phyloP scores from a whole-genome alignment of 1,140 invertebrate genomes.

The Aphis craccivora region DNA sequence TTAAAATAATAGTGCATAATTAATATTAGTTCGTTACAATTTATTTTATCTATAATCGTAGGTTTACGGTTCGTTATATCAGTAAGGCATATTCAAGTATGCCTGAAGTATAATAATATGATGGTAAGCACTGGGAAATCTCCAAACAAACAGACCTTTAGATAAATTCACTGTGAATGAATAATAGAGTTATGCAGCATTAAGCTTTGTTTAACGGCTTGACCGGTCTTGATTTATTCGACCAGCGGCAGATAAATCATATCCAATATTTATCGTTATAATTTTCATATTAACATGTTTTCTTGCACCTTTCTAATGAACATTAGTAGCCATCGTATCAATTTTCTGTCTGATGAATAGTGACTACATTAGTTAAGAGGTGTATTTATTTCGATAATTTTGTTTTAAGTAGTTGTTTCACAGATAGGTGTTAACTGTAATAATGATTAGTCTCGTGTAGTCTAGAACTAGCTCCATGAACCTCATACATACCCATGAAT shows the following conservation, averaged over 20 bases:
- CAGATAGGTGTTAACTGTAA: background rate
- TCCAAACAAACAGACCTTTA: background rate
- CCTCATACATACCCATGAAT: background rate
- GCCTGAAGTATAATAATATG: background rate
- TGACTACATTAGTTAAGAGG: background rate
- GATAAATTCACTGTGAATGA: slow-evolving; percentile 9
- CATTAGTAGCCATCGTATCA: background rate
- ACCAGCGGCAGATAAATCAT: background rate
- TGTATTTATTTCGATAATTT: background rate
- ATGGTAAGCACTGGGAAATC: background rate
- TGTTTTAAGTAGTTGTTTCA: background rate
- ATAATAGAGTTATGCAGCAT: background rate
- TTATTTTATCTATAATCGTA: too few species aligned
- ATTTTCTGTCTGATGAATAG: background rate
- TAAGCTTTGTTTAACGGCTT: background rate
- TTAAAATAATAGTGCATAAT: too few species aligned
- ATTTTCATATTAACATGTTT: slow-evolving; percentile 6
- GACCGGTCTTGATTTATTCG: slow-evolving; percentile 9
- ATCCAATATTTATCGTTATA: background rate
- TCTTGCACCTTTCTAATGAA: background rate
- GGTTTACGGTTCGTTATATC: too few species aligned
- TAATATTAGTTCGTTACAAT: too few species aligned
- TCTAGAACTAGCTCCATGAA: background rate
- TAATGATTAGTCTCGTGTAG: background rate
- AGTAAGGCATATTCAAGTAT: background rate